Conservation (phyloP, 2,113 vertebrate species). For the Dolichallabes microphthalmus region DNA sequence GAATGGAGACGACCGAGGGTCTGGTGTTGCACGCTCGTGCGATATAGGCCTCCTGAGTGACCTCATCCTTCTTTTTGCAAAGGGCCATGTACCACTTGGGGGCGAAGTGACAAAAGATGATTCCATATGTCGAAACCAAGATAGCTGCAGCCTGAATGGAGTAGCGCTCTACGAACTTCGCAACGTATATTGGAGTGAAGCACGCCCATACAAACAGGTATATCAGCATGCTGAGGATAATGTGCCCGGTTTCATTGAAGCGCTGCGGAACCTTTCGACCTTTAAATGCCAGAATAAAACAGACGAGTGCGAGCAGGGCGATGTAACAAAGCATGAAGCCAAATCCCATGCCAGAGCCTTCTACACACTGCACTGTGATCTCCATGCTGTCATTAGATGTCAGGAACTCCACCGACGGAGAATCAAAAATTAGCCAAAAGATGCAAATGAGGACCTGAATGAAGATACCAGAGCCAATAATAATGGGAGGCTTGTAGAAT, state of each 20-base stretch:
- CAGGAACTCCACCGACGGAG: conserved; percentile 41
- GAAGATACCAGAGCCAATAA: conserved; percentile 52
- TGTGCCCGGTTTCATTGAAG: conserved; percentile 66
- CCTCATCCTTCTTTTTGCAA: conserved; percentile 60
- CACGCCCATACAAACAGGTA: conserved; percentile 67
- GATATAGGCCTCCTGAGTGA: conserved; percentile 45
- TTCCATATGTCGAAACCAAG: conserved; percentile 59
- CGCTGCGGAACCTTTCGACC: conserved; percentile 61
- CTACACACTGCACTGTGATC: conserved; percentile 56
- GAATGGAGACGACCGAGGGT: not conserved
- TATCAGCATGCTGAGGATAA: conserved; percentile 67
- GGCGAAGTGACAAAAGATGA: conserved; percentile 61
- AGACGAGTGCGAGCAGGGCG: conserved; percentile 58
- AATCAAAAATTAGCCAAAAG: conserved; percentile 59
- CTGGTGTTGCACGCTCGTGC: conserved; percentile 30
- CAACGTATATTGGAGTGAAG: conserved; percentile 63
- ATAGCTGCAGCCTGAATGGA: conserved; percentile 63
- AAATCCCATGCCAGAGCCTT: conserved; percentile 62
- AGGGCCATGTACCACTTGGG: conserved; percentile 63
- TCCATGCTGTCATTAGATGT: conserved; percentile 34
- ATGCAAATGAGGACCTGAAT: conserved; percentile 61
- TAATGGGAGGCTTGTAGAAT: conserved; percentile 56
- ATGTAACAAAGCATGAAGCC: conserved; percentile 63
- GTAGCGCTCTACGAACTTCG: conserved; percentile 50
- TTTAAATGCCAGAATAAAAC: conserved; percentile 64